These are phyloP conservation scores for Gonatopus flavifemur DNA, from an alignment of 1,140 invertebrate species.

Conservation along the genomic window DNA sequence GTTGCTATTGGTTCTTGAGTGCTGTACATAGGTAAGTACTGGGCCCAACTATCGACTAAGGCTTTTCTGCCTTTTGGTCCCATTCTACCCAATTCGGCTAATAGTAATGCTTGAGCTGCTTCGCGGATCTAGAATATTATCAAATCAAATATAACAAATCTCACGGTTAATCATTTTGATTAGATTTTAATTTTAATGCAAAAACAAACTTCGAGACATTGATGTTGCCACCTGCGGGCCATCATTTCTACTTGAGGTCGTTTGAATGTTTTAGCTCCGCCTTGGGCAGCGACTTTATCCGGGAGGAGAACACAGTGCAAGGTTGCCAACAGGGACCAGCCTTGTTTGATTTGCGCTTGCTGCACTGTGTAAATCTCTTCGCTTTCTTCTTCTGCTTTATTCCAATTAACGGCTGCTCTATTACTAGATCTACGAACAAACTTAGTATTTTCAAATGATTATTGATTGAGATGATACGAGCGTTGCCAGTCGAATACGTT, in stretches of 20 bases:
- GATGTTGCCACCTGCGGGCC: slow-evolving; percentile 96
- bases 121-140: slow-evolving; percentile 70
- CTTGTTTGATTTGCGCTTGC: slow-evolving; percentile 90
- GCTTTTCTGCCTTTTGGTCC: slow-evolving; percentile 90
- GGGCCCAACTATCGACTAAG: slow-evolving; percentile 93
- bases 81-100: slow-evolving; percentile 89
- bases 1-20: slow-evolving; percentile 60
- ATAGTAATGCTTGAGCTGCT: slow-evolving; percentile 91
- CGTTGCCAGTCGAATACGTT: too few species aligned
- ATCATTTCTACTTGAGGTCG: slow-evolving; percentile 95
- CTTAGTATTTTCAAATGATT: too few species aligned
- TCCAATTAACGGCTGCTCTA: slow-evolving; percentile 61
- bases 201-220: slow-evolving; percentile 84
- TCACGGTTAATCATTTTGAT: too few species aligned
- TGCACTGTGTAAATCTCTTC: slow-evolving; percentile 82
- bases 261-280: slow-evolving; percentile 82
- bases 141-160: background rate
- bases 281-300: slow-evolving; percentile 75
- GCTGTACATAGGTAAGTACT: slow-evolving; percentile 87
- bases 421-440: slow-evolving; percentile 46
- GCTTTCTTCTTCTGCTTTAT: slow-evolving; percentile 74
- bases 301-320: slow-evolving; percentile 95
- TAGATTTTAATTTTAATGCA: background rate
- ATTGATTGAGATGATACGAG: too few species aligned
- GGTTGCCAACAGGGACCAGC: slow-evolving; percentile 94